Evolutionary conservation across 1,140 invertebrate genomes (phyloP).

Genomic region (Drosophila parvula): DNA sequence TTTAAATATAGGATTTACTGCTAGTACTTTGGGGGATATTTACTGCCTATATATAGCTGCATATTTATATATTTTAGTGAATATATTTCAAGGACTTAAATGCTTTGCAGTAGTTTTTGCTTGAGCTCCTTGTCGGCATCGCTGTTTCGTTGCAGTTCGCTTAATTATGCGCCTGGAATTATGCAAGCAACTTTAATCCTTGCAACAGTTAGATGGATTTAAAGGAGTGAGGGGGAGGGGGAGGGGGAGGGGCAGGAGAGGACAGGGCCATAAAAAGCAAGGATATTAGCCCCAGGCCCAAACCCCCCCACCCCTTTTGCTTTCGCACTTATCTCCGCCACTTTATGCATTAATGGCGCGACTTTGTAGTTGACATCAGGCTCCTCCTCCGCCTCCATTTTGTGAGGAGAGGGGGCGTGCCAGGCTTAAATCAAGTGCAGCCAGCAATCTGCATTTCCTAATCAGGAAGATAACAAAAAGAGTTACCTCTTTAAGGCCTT

Average conservation of each 20-base stretch:
- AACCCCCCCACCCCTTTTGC: neutral
- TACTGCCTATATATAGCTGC: neutral
- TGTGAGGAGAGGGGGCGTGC: slow-evolving; percentile 17
- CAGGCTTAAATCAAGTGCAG: slow-evolving; percentile 51
- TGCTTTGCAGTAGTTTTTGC: neutral
- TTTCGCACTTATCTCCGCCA: slow-evolving; percentile 58
- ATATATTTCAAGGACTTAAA: neutral
- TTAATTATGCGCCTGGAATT: slow-evolving; percentile 71
- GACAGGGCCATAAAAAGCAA: slow-evolving; percentile 27
- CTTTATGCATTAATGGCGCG: slow-evolving; percentile 72
- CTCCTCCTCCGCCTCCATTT: slow-evolving; percentile 2
- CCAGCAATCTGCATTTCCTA: slow-evolving; percentile 5
- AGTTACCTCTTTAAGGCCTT: too few relatives aligned
- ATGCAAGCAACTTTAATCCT: slow-evolving; percentile 75
- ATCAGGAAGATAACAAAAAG: slow-evolving; percentile 24
- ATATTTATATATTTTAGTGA: neutral
- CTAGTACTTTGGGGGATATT: too few relatives aligned
- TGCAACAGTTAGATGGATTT: slow-evolving; percentile 45
- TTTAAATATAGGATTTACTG: too few relatives aligned
- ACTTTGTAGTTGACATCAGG: slow-evolving; percentile 51
- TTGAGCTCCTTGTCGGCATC: neutral
- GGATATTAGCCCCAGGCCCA: slow-evolving; percentile 40
- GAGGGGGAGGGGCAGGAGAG: neutral
- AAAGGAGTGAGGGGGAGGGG: neutral
- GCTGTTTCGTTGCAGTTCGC: slow-evolving; percentile 18